Percentiles rank a stretch among this genome's conserved stretches.
phyloP scores from a whole-genome alignment of 2,113 vertebrate species.

The Chrysemys picta region DNA sequence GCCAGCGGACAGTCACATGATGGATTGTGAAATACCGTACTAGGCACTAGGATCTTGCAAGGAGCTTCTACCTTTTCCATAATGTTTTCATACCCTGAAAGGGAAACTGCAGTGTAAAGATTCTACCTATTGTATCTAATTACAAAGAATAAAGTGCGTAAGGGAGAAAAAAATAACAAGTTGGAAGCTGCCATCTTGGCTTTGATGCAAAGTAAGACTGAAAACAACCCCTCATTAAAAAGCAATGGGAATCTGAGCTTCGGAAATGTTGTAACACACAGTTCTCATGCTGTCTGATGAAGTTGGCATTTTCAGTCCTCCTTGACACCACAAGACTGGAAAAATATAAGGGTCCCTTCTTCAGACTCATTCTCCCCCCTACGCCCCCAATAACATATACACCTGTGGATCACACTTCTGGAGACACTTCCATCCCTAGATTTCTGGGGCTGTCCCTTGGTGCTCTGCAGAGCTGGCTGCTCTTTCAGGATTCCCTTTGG shows the following conservation, averaged over 20 bases:
- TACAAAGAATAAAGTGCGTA: slow-evolving; percentile 19
- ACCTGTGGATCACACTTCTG: background rate
- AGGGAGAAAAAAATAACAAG: background rate
- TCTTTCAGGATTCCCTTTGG: background rate
- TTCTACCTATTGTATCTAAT: slow-evolving; percentile 30
- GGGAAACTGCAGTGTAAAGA: background rate
- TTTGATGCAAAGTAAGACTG: no score
- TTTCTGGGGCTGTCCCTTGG: background rate
- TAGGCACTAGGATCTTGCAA: background rate
- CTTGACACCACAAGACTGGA: background rate
- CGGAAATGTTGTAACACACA: background rate
- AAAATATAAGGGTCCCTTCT: background rate
- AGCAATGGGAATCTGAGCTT: background rate
- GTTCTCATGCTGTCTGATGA: no score
- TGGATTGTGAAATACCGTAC: background rate
- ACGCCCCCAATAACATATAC: no score
- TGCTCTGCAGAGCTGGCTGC: background rate
- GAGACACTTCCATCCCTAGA: background rate
- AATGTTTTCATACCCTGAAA: background rate
- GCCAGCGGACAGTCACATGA: background rate
- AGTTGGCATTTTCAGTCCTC: no score
- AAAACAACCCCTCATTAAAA: background rate
- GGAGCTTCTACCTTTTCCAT: background rate
- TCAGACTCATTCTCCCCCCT: background rate
- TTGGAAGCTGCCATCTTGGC: background rate